Evolutionary conservation across 2,113 vertebrate species (phyloP).

Genomic region (Marmota monax): DNA sequence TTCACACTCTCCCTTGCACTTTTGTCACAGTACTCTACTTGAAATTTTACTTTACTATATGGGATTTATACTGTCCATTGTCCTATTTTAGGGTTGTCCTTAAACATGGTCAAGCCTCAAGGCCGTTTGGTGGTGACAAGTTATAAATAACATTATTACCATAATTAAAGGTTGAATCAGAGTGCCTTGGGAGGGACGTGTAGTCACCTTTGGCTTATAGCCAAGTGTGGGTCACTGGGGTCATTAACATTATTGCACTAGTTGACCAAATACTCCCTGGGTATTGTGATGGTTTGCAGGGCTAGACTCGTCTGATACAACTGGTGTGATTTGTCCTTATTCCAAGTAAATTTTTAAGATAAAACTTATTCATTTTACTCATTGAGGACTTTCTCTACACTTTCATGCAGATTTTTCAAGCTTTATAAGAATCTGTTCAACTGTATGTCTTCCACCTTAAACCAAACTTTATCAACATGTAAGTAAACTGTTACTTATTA

Average conservation of each 20-base stretch:
- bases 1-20: neutral
- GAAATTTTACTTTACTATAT: neutral
- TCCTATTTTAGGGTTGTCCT: neutral
- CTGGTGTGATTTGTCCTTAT: slow-evolving; percentile 14
- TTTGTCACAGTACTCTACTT: neutral
- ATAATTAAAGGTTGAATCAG: slow-evolving; percentile 67
- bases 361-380: neutral
- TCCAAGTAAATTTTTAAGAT: neutral
- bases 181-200: slow-evolving; percentile 1
- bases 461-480: neutral
- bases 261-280: neutral
- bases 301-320: neutral
- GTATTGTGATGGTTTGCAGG: neutral
- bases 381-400: neutral
- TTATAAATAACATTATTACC: slow-evolving; percentile 63
- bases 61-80: neutral
- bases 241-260: slow-evolving; percentile 3
- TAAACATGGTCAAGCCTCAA: slow-evolving; percentile 15
- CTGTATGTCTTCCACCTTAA: neutral
- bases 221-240: slow-evolving; percentile 1
- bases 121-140: slow-evolving; percentile 60
- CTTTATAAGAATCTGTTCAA: neutral
- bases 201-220: slow-evolving; percentile 34
- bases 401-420: neutral
- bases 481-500: neutral